Evolutionary conservation across 2,113 vertebrate genomes (phyloP), one percentile per base, ranked within the genome.

Genomic region (Anser cygnoides): DNA sequence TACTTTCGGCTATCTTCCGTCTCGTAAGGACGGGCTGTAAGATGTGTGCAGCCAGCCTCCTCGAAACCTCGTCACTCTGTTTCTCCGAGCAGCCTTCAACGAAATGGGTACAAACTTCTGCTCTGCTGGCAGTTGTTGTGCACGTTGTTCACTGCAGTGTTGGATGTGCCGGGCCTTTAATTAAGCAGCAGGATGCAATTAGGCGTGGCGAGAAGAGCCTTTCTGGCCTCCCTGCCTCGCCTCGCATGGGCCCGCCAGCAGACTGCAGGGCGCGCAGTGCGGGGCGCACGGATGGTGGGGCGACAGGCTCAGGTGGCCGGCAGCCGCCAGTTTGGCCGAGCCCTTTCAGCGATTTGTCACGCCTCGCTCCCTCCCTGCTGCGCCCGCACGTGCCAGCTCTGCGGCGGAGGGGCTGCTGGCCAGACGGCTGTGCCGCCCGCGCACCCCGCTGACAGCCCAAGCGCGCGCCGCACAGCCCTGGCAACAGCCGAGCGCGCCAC

Each of bases 321-420:
- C 98, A 98, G 98, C 97, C 98, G 94, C 88, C 94, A 98, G 98
- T 99, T 98, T 97, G 97, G 98, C 98, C 94, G 97, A 97, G 98
- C 98, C 98, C 98, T 99, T 99, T 99, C 97, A 99, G 98, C 98
- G 94, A 99, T 99, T 99, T 98, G 99, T 99, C 99, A 99, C 98
- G 99, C 97, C 98, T 95, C 96, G 96, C 97, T 96, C 98, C 90
- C 98, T 97, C 98, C 99, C 99, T 97, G 98, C 98, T 99, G 99
- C 98, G 99, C 98, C 98, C 98, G 98, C 99, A 99, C 99, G 99
- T 99, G 99, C 99, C 98, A 97, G 98, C 97, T 98, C 98, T 97
- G 97, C 95, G 98, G 98, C 97, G 96, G 91, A 97, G 97, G 95
- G 97, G 98, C 98, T 96, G 98, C 97, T 97, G 94, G 97, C 98